Percentiles rank a stretch among this genome's conserved stretches.
Conservation (phyloP, 2,113 vertebrate genomes). For the Cervus canadensis region DNA sequence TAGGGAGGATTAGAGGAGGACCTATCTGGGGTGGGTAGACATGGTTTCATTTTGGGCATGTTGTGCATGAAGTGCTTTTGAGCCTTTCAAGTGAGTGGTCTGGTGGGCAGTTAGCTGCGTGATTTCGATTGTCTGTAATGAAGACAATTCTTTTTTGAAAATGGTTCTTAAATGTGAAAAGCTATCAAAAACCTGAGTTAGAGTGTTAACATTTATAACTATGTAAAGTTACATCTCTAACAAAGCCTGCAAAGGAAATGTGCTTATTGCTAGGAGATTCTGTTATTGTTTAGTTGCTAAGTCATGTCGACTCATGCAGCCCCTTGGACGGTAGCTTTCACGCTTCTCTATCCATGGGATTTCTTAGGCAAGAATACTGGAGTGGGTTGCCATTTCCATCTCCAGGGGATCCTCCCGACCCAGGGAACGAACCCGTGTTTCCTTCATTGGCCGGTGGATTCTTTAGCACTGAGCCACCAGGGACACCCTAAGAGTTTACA, state of each 20-base stretch:
- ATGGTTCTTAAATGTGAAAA: conserved; percentile 10
- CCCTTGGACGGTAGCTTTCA: background rate
- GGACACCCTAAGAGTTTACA: background rate
- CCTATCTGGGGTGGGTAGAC: background rate
- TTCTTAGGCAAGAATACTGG: background rate
- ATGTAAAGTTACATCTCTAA: background rate
- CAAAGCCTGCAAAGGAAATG: background rate
- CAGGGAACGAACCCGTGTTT: background rate
- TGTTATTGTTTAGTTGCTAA: background rate
- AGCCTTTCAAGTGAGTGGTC: background rate
- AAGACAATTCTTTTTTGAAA: background rate
- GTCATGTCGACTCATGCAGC: background rate
- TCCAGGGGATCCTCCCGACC: background rate
- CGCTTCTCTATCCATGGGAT: background rate
- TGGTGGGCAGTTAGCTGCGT: background rate
- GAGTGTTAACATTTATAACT: background rate
- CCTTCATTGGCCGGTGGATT: background rate
- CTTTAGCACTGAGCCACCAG: background rate
- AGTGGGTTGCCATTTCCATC: background rate
- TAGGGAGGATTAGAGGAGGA: background rate
- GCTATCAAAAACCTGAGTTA: background rate
- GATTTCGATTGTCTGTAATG: background rate
- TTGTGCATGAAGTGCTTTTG: background rate
- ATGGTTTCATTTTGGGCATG: background rate
- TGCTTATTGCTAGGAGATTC: background rate